A percentile compares a stretch with the other conserved stretches of the same genome.
phyloP scores from a whole-genome alignment of 2,113 vertebrate species.

The Cercopithecus mona region DNA sequence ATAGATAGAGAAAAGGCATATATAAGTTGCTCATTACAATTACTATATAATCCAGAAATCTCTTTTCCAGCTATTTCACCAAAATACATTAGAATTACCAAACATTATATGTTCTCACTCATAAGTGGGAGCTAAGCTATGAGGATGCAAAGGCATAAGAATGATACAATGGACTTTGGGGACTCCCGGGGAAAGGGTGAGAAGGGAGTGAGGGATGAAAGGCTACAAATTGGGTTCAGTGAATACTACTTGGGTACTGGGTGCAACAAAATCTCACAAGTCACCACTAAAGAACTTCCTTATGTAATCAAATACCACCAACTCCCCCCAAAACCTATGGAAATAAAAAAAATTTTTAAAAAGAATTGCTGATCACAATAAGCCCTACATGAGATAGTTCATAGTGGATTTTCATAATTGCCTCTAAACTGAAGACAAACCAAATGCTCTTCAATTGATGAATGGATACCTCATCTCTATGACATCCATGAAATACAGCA shows the following conservation, averaged over 20 bases:
- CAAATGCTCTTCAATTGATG: not conserved
- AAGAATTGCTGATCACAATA: not conserved
- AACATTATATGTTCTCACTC: too few relatives aligned
- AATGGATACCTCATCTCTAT: not conserved
- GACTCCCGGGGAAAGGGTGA: too few relatives aligned
- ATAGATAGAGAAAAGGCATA: not conserved
- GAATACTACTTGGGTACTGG: too few relatives aligned
- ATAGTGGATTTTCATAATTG: not conserved
- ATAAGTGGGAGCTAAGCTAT: too few relatives aligned
- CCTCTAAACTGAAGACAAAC: not conserved
- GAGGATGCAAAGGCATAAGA: too few relatives aligned
- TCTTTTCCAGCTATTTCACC: not conserved
- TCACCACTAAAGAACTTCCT: too few relatives aligned
- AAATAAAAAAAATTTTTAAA: accelerated
- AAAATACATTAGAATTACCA: too few relatives aligned
- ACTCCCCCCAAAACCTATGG: not conserved
- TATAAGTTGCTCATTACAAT: not conserved
- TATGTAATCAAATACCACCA: too few relatives aligned
- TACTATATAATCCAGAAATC: not conserved
- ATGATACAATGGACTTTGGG: too few relatives aligned
- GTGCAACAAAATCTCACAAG: too few relatives aligned
- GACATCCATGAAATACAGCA: not conserved
- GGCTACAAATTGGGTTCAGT: too few relatives aligned
- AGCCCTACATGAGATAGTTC: not conserved
- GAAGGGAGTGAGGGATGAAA: too few relatives aligned